phyloP scores from a whole-genome alignment of 2,113 vertebrate species.

The Camarhynchus parvulus region DNA sequence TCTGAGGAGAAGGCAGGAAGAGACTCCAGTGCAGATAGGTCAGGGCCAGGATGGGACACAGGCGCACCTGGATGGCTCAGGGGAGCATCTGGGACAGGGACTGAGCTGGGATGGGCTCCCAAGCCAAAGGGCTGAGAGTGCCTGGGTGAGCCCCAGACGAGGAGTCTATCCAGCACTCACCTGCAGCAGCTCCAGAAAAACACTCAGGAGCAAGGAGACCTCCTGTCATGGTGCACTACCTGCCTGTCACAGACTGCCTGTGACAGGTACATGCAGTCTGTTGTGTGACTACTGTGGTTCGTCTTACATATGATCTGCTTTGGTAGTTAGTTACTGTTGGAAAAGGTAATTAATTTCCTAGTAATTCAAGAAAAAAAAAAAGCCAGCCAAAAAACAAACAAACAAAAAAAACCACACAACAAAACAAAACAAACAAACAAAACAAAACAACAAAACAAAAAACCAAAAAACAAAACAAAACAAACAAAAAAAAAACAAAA shows the following conservation, averaged over 20 bases:
- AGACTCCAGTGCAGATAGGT: not conserved
- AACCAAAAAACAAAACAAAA: no score
- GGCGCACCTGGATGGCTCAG: not conserved
- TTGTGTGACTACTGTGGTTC: not conserved
- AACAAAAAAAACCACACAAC: not conserved
- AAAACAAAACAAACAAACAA: not conserved
- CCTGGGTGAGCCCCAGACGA: not conserved
- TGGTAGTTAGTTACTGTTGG: not conserved
- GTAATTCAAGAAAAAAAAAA: not conserved
- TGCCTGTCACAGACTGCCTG: no score
- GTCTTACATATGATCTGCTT: not conserved
- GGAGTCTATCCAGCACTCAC: not conserved
- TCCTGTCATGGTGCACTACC: not conserved
- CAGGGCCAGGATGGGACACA: no score
- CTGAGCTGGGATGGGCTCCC: not conserved
- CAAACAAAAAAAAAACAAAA: no score
- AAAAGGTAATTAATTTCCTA: not conserved
- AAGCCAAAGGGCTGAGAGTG: not conserved
- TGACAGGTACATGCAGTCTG: not conserved
- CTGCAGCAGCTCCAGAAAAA: not conserved
- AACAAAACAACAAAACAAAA: not conserved
- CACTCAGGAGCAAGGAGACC: accelerated
- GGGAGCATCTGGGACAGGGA: no score
- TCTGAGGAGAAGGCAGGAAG: not conserved
- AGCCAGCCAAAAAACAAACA: not conserved